These are phyloP conservation scores for Pteronotus mesoamericanus DNA, from an alignment of 2,797 vertebrate genomes.

Conservation along the genomic window DNA sequence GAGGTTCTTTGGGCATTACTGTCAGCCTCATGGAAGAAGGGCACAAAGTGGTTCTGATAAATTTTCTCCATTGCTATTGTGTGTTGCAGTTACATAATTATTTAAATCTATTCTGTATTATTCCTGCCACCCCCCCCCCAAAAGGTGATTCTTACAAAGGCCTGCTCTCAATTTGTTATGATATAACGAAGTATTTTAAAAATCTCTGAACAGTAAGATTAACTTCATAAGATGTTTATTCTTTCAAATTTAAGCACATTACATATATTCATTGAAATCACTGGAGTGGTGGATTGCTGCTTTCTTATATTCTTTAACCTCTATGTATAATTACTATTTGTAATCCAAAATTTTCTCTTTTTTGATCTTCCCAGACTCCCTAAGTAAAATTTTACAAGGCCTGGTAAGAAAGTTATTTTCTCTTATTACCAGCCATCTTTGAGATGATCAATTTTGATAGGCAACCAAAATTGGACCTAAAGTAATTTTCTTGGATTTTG, in stretches of 20 bases:
- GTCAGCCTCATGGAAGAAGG: neutral
- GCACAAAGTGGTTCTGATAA: neutral
- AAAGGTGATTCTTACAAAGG: neutral
- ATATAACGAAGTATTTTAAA: neutral
- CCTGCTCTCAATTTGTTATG: neutral
- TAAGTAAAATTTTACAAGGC: neutral
- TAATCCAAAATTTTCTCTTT: neutral
- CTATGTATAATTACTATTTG: neutral
- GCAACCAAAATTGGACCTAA: neutral
- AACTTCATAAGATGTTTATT: neutral
- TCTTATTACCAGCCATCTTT: neutral
- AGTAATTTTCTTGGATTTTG: neutral
- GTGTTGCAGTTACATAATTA: neutral
- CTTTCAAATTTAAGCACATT: neutral
- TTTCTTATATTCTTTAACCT: neutral
- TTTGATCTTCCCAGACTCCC: neutral
- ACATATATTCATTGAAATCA: neutral
- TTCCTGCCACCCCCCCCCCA: neutral
- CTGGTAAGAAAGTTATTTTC: neutral
- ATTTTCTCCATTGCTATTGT: neutral
- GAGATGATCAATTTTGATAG: neutral
- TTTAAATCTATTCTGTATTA: neutral
- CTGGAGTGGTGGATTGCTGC: neutral
- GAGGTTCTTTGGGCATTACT: neutral
- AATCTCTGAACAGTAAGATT: slow-evolving; percentile 33